Percentiles rank a stretch among this genome's conserved stretches.
These are phyloP conservation scores for Allophyes oxyacanthae DNA, from an alignment of 2,888 invertebrate genomes.

Conservation along the genomic window DNA sequence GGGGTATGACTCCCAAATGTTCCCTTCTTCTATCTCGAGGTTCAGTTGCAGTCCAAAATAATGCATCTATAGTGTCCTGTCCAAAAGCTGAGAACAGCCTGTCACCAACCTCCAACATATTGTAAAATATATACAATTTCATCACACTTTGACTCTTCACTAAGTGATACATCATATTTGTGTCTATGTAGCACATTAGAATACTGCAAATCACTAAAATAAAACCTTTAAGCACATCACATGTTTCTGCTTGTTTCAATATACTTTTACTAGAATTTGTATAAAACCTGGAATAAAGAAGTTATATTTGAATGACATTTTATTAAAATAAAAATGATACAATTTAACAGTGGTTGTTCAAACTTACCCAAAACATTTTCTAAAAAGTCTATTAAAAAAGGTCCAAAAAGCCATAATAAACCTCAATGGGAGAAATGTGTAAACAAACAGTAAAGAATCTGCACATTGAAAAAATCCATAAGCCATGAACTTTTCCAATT, in stretches of 20 bases:
- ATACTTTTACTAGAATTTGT: conserved; percentile 85
- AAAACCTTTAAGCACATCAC: conserved; percentile 98
- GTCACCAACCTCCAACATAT: conserved; percentile 99
- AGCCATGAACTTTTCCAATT: conserved; percentile 97
- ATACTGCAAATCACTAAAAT: conserved; percentile 95
- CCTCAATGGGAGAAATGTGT: conserved; percentile 98
- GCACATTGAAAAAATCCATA: conserved; percentile 99
- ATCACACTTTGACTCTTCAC: conserved; percentile 99
- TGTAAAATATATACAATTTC: conserved; percentile 99
- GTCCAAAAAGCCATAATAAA: conserved; percentile 96
- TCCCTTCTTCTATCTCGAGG: conserved; percentile 94
- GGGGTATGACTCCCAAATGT: conserved; percentile 96
- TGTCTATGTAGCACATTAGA: conserved; percentile 97
- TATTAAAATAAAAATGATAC: background rate
- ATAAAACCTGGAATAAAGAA: conserved; percentile 71
- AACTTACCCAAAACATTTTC: conserved; percentile 92
- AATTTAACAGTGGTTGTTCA: conserved; percentile 2
- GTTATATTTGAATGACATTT: background rate
- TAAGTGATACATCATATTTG: conserved; percentile 99
- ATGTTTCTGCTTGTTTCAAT: conserved; percentile 96
- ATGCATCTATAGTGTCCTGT: conserved; percentile 99
- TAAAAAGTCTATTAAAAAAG: conserved; percentile 92
- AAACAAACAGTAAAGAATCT: conserved; percentile 99
- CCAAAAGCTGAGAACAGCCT: conserved; percentile 98
- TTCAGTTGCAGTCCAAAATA: conserved; percentile 99